Conservation (phyloP, 1,140 invertebrate species). For the Sipha flava region DNA sequence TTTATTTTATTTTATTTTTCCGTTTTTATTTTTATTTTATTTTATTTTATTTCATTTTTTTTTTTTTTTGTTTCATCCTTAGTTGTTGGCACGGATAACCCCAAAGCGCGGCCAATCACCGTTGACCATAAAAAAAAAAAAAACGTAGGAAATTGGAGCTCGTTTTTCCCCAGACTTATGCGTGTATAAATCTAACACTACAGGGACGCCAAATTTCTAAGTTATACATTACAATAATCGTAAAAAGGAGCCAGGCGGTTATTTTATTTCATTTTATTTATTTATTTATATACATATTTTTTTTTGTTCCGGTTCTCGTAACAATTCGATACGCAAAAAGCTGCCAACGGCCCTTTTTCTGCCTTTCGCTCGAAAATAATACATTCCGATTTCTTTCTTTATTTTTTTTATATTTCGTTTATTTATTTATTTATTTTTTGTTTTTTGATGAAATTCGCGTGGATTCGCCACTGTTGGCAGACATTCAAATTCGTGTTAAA, state of each 20-base stretch:
- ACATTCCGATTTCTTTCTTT: neutral
- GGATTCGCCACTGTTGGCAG: conserved; percentile 5
- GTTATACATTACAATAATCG: conserved; percentile 30
- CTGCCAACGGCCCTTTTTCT: conserved; percentile 22
- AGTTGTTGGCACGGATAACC: conserved; percentile 28
- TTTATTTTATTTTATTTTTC: neutral
- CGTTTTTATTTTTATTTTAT: no score
- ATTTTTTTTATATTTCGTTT: neutral
- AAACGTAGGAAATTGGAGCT: conserved; percentile 14
- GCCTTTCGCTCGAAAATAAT: conserved; percentile 26
- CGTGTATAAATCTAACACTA: conserved; percentile 24
- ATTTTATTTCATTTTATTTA: neutral
- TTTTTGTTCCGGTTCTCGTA: conserved; percentile 6
- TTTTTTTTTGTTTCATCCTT: conserved; percentile 9
- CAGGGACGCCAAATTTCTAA: conserved; percentile 29
- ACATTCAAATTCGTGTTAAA: conserved; percentile 22
- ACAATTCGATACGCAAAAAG: conserved; percentile 22
- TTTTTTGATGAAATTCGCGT: conserved; percentile 4
- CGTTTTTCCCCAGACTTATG: conserved; percentile 17
- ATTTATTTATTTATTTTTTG: neutral
- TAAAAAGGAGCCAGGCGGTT: conserved; percentile 21
- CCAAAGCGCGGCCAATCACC: conserved; percentile 29
- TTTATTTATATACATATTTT: no score
- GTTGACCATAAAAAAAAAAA: conserved; percentile 15
- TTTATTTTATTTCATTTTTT: neutral